These are phyloP conservation scores for Caerostris extrusa DNA, from an alignment of 1,140 invertebrate species.

Conservation along the genomic window DNA sequence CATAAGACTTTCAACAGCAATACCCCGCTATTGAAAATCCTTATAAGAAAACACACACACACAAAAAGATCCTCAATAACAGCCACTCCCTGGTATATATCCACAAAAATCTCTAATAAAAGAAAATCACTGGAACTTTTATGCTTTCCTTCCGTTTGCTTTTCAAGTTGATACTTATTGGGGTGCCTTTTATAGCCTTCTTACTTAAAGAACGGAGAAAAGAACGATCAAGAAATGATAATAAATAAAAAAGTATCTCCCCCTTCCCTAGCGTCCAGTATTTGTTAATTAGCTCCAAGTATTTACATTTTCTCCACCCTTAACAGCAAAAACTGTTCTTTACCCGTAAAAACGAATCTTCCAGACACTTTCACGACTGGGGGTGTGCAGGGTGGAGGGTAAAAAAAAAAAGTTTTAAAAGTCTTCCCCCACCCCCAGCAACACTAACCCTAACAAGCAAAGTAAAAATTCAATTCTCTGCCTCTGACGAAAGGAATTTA, in stretches of 20 bases:
- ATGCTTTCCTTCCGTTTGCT: not conserved
- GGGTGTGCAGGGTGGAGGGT: not conserved
- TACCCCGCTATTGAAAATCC: not conserved
- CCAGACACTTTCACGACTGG: not conserved
- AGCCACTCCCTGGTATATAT: not conserved
- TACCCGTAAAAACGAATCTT: slow-evolving; percentile 24
- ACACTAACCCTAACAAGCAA: slow-evolving; percentile 9
- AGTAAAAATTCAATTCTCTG: slow-evolving; percentile 61
- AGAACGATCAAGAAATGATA: slow-evolving; percentile 3
- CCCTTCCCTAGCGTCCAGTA: not conserved
- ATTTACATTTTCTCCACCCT: slow-evolving; percentile 41
- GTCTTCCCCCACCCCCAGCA: not conserved
- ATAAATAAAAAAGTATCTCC: not conserved
- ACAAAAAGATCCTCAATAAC: not conserved
- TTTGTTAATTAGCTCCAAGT: slow-evolving; percentile 67
- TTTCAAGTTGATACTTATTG: slow-evolving; percentile 32
- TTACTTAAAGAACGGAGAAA: not conserved
- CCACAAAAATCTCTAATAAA: not conserved
- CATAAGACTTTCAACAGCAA: not conserved
- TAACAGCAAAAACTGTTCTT: slow-evolving; percentile 38
- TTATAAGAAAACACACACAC: not conserved
- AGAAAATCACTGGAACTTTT: slow-evolving; percentile 30
- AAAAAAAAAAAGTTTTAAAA: not conserved
- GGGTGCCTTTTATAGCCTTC: slow-evolving; percentile 27
- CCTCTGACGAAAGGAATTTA: slow-evolving; percentile 50